Base-by-base conservation (phyloP, 1,140 invertebrate species). In the Branchinecta lynchi region DNA sequence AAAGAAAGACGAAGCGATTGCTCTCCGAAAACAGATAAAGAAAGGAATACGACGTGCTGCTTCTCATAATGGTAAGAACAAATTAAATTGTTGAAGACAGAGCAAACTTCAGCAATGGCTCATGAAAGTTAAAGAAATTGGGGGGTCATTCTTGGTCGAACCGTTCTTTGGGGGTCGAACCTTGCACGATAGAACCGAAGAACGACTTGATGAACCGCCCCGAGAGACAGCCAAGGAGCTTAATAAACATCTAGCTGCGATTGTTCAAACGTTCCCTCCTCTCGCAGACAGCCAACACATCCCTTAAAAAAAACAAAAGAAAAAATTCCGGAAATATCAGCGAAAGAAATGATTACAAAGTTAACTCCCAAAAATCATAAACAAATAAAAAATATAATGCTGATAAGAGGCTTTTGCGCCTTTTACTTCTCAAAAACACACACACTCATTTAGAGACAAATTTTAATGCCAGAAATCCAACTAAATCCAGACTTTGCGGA, bases 11-110 rank as follows among this genome's bases (percentile, higher is more conserved):
- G 46, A 51, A 51, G 46, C 46, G 9, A 9, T n/a, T 9, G n/a
- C 46, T n/a, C 46, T 51, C 46, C 46, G n/a, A 9, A 51, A 51
- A 51, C 46, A 51, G n/a, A 51, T 51, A 51, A 51, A 51, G 46
- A 51, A 51, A 51, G 46, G n/a, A 51, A 51, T 51, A 51, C 46
- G 46, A 9, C 46, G 46, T 51, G 46, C 46, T 51, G 46, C 46
- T 51, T 51, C 46, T 51, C 46, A n/a, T 51, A 9, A 51, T 51
- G 46, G 46, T 51, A n/a, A 51, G 46, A 51, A n/a, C n/a, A 51
- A 51, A 51, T 51, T 51, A n/a, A 51, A 51, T 51, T 51, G n/a
- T n/a, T 51, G 9, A 51, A 51, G 9, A 9, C 46, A 51, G 46
- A 51, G 46, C 46, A 51, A 51, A 51, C 46, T n/a, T 51, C n/a